phyloP scores from a whole-genome alignment of 2,888 invertebrate genomes.

The Dione vanillae region DNA sequence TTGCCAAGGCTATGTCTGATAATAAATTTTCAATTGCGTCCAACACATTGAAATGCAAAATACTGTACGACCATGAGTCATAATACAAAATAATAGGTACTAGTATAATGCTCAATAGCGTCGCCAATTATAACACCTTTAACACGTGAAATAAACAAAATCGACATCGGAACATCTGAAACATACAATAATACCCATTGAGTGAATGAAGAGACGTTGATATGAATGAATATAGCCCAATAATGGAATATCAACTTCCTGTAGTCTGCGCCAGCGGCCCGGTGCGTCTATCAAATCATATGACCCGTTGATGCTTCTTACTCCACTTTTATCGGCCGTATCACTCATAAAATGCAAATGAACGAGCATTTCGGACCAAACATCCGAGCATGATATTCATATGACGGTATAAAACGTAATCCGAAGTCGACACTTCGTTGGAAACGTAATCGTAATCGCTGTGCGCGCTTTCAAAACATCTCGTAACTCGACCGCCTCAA shows the following conservation, averaged over 20 bases:
- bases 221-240: constrained; percentile 69
- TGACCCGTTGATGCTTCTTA: constrained; percentile 81
- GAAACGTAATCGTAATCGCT: constrained; percentile 79
- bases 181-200: constrained; percentile 66
- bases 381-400: constrained; percentile 83
- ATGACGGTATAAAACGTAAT: constrained; percentile 83
- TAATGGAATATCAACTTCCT: constrained; percentile 72
- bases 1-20: constrained; percentile 21
- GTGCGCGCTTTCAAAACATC: constrained; percentile 81
- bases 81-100: constrained; percentile 50
- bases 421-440: constrained; percentile 81
- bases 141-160: constrained; percentile 65
- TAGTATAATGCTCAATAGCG: constrained; percentile 27
- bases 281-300: constrained; percentile 76
- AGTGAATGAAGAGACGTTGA: constrained; percentile 70
- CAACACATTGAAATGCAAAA: constrained; percentile 35
- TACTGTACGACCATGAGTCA: constrained; percentile 28
- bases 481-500: constrained; percentile 76
- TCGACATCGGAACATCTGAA: constrained; percentile 61
- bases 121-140: constrained; percentile 53
- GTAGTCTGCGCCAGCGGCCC: constrained; percentile 65
- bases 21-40: constrained; percentile 19
- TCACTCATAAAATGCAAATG: constrained; percentile 84
- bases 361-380: constrained; percentile 81
- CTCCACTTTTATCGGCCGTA: constrained; percentile 83